These are phyloP conservation scores for Morone chrysops DNA, from an alignment of 2,113 vertebrate species.

Conservation along the genomic window DNA sequence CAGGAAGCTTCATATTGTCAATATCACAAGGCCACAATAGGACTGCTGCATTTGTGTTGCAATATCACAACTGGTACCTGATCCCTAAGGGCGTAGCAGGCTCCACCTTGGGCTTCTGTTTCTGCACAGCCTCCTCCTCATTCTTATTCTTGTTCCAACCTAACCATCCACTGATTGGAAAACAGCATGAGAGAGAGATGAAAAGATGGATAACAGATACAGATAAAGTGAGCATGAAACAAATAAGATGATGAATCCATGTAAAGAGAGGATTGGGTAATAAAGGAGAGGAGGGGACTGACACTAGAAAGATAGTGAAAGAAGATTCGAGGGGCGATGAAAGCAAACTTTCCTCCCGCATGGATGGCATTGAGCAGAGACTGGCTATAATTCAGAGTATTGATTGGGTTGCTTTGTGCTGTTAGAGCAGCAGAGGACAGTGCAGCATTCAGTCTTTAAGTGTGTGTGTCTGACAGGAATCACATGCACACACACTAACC, in stretches of 20 bases:
- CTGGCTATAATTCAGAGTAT: background rate
- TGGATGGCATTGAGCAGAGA: slow-evolving; percentile 5
- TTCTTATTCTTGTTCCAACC: slow-evolving; percentile 92
- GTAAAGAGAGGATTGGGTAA: background rate
- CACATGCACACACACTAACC: background rate
- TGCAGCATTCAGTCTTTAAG: background rate
- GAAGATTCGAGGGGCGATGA: background rate
- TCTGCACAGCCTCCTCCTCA: slow-evolving; percentile 91
- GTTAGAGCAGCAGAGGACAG: slow-evolving; percentile 3
- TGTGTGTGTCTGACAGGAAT: slow-evolving; percentile 11
- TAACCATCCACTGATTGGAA: slow-evolving; percentile 91
- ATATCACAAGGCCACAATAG: background rate
- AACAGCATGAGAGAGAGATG: background rate
- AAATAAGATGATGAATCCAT: background rate
- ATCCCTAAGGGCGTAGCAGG: slow-evolving; percentile 92
- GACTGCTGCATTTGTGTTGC: background rate
- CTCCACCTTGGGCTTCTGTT: slow-evolving; percentile 96
- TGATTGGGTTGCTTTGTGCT: slow-evolving; percentile 14
- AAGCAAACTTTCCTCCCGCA: background rate
- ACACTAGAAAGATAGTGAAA: background rate
- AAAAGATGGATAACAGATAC: background rate
- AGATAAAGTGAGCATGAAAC: background rate
- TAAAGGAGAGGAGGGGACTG: background rate
- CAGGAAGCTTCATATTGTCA: background rate
- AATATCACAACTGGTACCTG: slow-evolving; percentile 78